Conservation (phyloP, 2,888 invertebrate species). For the Norana najaformis region DNA sequence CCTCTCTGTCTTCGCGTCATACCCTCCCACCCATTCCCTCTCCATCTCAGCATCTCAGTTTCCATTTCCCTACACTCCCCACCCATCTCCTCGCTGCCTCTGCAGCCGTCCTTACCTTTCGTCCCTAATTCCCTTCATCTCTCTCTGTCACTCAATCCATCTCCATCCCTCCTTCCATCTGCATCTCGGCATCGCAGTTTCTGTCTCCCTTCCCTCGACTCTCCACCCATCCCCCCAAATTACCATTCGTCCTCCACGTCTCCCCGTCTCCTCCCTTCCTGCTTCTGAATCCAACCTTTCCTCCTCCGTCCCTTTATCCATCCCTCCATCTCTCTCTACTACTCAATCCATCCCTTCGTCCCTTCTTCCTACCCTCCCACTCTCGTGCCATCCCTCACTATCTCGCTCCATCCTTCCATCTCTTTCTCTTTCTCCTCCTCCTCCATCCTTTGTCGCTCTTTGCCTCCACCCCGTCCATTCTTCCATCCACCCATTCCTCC, state of each 20-base stretch:
- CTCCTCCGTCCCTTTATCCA: background rate
- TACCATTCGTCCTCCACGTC: background rate
- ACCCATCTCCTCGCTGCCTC: background rate
- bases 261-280: background rate
- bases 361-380: background rate
- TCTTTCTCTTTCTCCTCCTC: background rate
- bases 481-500: background rate
- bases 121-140: background rate
- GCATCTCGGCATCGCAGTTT: background rate
- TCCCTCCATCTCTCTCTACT: background rate
- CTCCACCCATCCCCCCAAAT: background rate
- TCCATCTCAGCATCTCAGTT: background rate
- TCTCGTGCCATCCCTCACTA: background rate
- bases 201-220: background rate
- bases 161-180: too few species aligned
- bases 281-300: background rate
- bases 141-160: background rate
- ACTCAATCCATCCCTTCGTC: background rate
- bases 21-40: too few species aligned
- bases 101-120: background rate
- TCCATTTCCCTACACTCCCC: background rate
- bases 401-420: background rate
- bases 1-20: too few species aligned
- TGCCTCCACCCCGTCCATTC: background rate
- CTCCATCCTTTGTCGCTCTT: background rate